A percentile compares a stretch with the other conserved stretches of the same genome.
These are phyloP conservation scores for Entelurus aequoreus DNA, from an alignment of 2,113 vertebrate species.

Conservation along the genomic window DNA sequence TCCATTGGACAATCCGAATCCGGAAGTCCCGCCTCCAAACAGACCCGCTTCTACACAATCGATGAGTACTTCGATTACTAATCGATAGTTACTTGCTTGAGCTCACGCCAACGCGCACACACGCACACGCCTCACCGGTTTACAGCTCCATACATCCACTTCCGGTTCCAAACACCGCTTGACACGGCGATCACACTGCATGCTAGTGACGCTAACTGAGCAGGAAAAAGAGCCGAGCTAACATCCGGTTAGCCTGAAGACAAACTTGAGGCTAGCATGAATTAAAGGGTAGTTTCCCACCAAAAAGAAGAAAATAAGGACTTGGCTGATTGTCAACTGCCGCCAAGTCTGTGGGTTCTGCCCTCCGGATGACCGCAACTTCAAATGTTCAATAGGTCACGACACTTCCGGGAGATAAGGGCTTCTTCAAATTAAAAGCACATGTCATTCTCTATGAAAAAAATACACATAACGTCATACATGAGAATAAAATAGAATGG, in stretches of 20 bases:
- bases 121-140: background rate
- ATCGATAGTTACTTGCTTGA: background rate
- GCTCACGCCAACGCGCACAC: background rate
- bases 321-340: too few relatives aligned
- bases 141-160: conserved; percentile 1
- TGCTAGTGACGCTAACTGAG: background rate
- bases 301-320: too few relatives aligned
- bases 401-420: background rate
- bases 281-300: background rate
- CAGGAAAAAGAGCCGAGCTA: too few relatives aligned
- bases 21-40: conserved; percentile 39
- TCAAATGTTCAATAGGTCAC: background rate
- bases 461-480: background rate
- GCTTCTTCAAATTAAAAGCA: background rate
- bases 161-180: conserved; percentile 2
- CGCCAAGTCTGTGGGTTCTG: too few relatives aligned
- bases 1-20: conserved; percentile 42
- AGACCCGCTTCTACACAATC: conserved; percentile 38
- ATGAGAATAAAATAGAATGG: background rate
- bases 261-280: background rate
- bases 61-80: too few relatives aligned
- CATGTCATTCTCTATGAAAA: background rate
- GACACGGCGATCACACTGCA: background rate
- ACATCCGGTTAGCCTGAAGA: background rate
- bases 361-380: background rate